Evolutionary conservation across 2,888 invertebrate genomes (phyloP).

Genomic region (Plebejus anna): DNA sequence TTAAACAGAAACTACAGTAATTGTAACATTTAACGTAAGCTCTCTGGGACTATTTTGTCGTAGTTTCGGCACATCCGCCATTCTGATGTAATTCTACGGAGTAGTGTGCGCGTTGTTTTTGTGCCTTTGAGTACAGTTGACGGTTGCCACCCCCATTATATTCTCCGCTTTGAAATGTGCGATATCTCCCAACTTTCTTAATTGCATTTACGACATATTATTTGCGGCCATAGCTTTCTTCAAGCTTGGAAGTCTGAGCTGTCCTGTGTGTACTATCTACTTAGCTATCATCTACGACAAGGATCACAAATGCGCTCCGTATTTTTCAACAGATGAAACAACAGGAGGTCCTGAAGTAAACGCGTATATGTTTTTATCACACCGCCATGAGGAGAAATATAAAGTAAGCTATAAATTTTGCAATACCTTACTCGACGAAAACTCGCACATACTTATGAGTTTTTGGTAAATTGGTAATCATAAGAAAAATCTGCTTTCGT

Average conservation of each 20-base stretch:
- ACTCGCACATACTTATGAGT: neutral
- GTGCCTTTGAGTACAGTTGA: slow-evolving; percentile 9
- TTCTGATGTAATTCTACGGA: slow-evolving; percentile 3
- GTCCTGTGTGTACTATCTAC: neutral
- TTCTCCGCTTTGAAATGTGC: slow-evolving; percentile 9
- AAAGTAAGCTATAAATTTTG: neutral
- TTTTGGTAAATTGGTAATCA: neutral
- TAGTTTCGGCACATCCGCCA: slow-evolving; percentile 12
- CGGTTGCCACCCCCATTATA: neutral
- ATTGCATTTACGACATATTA: slow-evolving; percentile 14
- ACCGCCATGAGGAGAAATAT: too few relatives aligned
- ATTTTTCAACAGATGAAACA: too few relatives aligned
- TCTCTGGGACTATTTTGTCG: slow-evolving; percentile 3
- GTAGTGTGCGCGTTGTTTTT: slow-evolving; percentile 6
- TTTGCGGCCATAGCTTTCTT: slow-evolving; percentile 3
- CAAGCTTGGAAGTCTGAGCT: neutral
- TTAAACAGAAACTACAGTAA: neutral
- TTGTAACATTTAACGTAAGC: neutral
- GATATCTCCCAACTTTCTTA: slow-evolving; percentile 12
- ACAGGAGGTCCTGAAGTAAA: too few relatives aligned
- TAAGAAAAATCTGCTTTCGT: neutral
- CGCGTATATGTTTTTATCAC: too few relatives aligned
- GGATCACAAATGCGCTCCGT: too few relatives aligned
- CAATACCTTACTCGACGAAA: neutral
- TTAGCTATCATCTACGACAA: neutral